Conservation (phyloP, 2,113 vertebrate genomes). For the Bostrychus sinensis region DNA sequence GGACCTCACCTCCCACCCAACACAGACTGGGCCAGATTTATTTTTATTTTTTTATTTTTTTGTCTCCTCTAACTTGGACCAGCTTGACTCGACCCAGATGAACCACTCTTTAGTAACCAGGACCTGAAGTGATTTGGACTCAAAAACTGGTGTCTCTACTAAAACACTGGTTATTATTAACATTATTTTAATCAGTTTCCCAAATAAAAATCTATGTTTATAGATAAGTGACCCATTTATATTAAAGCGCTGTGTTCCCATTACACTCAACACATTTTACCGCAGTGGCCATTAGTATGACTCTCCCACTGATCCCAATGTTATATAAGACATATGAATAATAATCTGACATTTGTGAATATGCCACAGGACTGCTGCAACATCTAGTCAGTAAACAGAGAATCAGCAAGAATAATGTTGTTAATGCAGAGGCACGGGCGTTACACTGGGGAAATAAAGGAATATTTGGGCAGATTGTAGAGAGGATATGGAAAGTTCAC, state of each 20-base stretch:
- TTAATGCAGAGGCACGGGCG: conserved; percentile 4
- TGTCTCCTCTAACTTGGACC: too few relatives aligned
- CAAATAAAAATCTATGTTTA: too few relatives aligned
- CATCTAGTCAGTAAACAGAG: background rate
- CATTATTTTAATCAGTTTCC: too few relatives aligned
- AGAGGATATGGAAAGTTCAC: background rate
- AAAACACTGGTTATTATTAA: too few relatives aligned
- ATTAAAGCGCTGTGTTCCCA: background rate
- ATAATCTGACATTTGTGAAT: conserved; percentile 5
- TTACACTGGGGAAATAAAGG: background rate
- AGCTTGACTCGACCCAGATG: too few relatives aligned
- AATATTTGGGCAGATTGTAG: conserved; percentile 11
- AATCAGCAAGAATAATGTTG: background rate
- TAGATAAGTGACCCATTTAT: too few relatives aligned
- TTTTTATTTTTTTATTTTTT: too few relatives aligned
- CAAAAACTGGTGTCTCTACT: too few relatives aligned
- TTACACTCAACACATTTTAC: background rate
- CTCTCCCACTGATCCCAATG: background rate
- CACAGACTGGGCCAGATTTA: too few relatives aligned
- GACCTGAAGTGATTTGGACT: too few relatives aligned
- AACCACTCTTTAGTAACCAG: too few relatives aligned
- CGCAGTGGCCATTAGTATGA: background rate
- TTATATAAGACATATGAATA: conserved; percentile 6
- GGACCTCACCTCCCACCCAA: too few relatives aligned
- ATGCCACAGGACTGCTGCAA: background rate